Conservation (phyloP, 2,888 invertebrate genomes). For the Ptilodon capucinus region DNA sequence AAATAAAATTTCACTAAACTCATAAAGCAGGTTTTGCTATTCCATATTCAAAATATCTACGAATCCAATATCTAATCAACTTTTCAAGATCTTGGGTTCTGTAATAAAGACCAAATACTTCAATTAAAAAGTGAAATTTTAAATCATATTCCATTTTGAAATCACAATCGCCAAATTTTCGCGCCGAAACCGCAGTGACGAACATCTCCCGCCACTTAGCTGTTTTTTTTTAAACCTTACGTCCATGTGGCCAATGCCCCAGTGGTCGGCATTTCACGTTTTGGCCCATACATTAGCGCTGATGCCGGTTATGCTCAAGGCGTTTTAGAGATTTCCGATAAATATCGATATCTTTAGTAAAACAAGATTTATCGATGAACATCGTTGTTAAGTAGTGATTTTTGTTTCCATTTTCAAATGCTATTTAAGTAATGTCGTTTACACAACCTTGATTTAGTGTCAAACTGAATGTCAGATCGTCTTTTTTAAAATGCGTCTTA, state of each 20-base stretch:
- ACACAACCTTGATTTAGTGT: no score
- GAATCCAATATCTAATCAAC: no score
- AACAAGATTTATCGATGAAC: constrained; percentile 15
- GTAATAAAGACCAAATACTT: no score
- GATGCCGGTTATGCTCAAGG: constrained; percentile 19
- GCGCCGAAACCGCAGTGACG: neutral
- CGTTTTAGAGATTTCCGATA: constrained; percentile 30
- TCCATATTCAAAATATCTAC: no score
- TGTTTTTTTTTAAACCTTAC: constrained; percentile 35
- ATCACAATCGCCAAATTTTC: neutral
- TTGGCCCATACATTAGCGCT: constrained; percentile 35
- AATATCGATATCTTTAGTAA: constrained; percentile 24
- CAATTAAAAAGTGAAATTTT: neutral
- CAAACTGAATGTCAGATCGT: no score
- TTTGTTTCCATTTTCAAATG: neutral
- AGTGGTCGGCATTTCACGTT: constrained; percentile 39
- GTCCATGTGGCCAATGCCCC: constrained; percentile 35
- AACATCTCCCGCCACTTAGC: neutral
- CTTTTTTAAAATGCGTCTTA: no score
- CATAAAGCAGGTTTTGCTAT: no score
- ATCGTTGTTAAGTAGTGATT: neutral
- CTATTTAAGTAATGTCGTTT: neutral
- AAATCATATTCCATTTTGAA: neutral
- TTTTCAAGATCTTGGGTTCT: no score
- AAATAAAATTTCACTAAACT: no score